These are phyloP conservation scores for Aegotheles bennettii DNA, from an alignment of 2,113 vertebrate genomes.

Conservation along the genomic window DNA sequence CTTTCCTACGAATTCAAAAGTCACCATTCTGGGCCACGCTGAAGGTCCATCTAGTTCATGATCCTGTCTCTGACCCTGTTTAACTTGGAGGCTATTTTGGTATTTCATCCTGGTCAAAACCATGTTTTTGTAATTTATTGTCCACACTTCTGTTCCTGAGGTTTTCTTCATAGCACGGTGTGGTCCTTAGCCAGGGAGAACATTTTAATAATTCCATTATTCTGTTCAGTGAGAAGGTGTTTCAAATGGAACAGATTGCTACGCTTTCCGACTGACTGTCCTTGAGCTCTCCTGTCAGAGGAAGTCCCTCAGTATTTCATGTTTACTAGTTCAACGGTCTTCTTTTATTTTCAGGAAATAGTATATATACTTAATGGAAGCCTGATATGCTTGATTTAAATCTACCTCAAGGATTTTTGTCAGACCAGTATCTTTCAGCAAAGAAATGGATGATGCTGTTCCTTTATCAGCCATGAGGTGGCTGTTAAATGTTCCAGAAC, in stretches of 20 bases:
- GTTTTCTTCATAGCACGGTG: neutral
- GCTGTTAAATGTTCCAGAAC: conserved; percentile 3
- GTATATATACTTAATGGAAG: neutral
- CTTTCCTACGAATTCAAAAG: neutral
- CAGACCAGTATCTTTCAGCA: neutral
- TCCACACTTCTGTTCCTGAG: neutral
- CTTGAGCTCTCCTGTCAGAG: neutral
- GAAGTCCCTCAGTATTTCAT: neutral
- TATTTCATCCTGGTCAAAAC: neutral
- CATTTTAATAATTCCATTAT: neutral
- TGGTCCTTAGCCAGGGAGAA: neutral
- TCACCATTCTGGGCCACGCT: neutral
- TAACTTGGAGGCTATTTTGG: neutral
- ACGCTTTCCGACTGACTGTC: neutral
- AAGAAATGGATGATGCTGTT: neutral
- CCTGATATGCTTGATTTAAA: neutral
- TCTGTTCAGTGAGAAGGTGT: neutral
- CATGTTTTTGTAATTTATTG: neutral
- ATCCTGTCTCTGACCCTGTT: neutral
- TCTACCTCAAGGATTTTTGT: neutral
- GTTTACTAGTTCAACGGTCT: neutral
- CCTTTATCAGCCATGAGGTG: conserved; percentile 19
- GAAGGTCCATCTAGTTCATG: neutral
- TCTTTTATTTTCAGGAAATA: neutral
- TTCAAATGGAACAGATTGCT: neutral